phyloP scores from a whole-genome alignment of 2,888 invertebrate species.

The Pseudococcus jackbeardsleyi region DNA sequence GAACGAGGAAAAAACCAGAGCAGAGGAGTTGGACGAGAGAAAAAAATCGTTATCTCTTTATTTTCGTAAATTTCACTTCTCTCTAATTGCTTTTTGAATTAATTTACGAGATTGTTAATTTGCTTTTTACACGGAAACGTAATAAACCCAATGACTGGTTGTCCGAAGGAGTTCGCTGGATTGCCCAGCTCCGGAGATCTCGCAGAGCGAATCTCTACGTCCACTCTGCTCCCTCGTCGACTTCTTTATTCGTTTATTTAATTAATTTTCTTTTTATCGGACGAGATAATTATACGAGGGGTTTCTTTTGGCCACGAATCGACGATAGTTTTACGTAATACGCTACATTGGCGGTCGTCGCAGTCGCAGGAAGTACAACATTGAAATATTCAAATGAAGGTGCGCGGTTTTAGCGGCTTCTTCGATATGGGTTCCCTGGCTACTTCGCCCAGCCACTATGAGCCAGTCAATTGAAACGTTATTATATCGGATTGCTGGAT shows the following conservation, averaged over 20 bases:
- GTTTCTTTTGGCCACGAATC: not conserved
- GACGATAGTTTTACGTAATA: not conserved
- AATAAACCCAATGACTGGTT: slow-evolving; percentile 38
- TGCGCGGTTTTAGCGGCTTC: not conserved
- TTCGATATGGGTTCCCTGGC: not conserved
- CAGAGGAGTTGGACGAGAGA: not conserved
- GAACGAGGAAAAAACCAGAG: not conserved
- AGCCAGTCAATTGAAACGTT: slow-evolving; percentile 24
- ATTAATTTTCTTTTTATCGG: slow-evolving; percentile 45
- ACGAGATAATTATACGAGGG: slow-evolving; percentile 44
- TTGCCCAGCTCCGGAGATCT: not conserved
- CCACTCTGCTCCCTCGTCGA: not conserved
- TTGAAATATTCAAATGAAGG: slow-evolving; percentile 16
- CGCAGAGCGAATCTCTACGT: not conserved
- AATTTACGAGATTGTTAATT: slow-evolving; percentile 50
- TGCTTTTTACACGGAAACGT: slow-evolving; percentile 33
- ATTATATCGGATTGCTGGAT: slow-evolving; percentile 17
- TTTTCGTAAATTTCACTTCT: slow-evolving; percentile 33
- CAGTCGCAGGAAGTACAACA: slow-evolving; percentile 18
- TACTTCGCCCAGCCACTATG: not conserved
- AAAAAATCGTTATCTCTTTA: slow-evolving; percentile 43
- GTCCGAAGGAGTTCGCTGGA: not conserved
- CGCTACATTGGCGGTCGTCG: slow-evolving; percentile 12
- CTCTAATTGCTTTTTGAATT: slow-evolving; percentile 55
- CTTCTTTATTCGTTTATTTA: slow-evolving; percentile 16